Evolutionary conservation across 2,888 invertebrate species (phyloP).

Genomic region (Phania funesta): DNA sequence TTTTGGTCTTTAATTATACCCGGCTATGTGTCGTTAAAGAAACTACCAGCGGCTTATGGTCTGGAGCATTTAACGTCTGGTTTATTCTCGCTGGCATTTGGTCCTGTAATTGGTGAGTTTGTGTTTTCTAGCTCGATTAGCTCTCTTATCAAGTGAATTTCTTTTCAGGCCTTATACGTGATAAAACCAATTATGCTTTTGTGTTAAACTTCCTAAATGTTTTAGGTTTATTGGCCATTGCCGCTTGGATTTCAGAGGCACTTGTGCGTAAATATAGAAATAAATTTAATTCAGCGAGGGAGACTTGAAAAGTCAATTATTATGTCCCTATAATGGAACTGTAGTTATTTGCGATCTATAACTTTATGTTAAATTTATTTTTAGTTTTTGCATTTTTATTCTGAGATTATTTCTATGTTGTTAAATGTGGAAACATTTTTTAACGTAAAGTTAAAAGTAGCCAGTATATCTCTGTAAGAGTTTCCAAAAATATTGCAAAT

Average conservation of each 20-base stretch:
- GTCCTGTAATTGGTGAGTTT: slow-evolving; percentile 85
- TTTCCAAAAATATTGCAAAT: too few relatives aligned
- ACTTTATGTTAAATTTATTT: too few relatives aligned
- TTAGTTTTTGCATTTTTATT: too few relatives aligned
- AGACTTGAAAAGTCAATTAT: slow-evolving; percentile 32
- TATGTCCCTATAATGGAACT: too few relatives aligned
- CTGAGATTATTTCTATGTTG: too few relatives aligned
- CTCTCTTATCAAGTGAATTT: slow-evolving; percentile 23
- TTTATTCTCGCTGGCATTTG: slow-evolving; percentile 83
- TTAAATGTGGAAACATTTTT: too few relatives aligned
- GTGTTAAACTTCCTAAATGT: slow-evolving; percentile 86
- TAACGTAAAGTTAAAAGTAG: too few relatives aligned
- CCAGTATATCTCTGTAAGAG: too few relatives aligned
- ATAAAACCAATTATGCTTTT: slow-evolving; percentile 83
- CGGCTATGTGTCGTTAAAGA: slow-evolving; percentile 85
- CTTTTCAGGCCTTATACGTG: slow-evolving; percentile 84
- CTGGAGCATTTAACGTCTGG: slow-evolving; percentile 86
- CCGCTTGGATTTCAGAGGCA: slow-evolving; percentile 84
- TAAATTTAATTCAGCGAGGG: slow-evolving; percentile 27
- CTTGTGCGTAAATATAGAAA: slow-evolving; percentile 59
- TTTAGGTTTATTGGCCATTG: slow-evolving; percentile 83
- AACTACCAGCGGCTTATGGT: slow-evolving; percentile 86
- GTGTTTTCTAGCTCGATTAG: not conserved
- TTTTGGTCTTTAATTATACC: slow-evolving; percentile 88
- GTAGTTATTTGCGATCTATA: too few relatives aligned